Evolutionary conservation across 2,113 vertebrate species (phyloP).

Genomic region (Zonotrichia leucophrys): DNA sequence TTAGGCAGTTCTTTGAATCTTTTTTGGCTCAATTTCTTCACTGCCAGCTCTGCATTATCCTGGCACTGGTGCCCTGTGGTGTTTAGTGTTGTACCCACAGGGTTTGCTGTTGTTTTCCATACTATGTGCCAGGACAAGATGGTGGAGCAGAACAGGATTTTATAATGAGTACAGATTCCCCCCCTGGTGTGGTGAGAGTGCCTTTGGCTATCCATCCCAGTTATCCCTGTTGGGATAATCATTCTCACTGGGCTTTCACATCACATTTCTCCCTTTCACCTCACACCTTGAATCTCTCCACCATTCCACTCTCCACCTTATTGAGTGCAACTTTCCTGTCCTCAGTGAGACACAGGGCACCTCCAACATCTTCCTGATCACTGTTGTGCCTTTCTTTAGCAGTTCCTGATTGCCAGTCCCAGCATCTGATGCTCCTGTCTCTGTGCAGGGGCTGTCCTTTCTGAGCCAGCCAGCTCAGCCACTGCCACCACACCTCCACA

Average conservation of each 20-base stretch:
- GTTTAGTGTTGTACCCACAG: not conserved
- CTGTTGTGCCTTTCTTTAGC: not conserved
- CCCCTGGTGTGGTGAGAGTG: not conserved
- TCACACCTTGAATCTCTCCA: not conserved
- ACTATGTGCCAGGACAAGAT: not conserved
- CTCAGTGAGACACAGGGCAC: not conserved
- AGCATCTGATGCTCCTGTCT: not conserved
- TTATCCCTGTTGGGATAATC: not conserved
- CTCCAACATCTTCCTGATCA: not conserved
- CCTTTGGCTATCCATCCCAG: not conserved
- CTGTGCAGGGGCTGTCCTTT: not conserved
- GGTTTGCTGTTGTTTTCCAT: not conserved
- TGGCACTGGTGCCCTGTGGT: not conserved
- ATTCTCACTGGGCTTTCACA: not conserved
- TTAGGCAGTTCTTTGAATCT: not conserved
- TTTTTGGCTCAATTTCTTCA: not conserved
- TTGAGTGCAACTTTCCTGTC: not conserved
- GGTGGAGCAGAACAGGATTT: not conserved
- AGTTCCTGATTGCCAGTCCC: not conserved
- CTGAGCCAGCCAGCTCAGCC: not conserved
- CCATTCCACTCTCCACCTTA: not conserved
- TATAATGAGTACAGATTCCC: not conserved
- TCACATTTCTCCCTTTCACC: accelerated
- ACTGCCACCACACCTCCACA: not conserved
- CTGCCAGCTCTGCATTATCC: not conserved